A percentile compares a stretch with the other conserved stretches of the same genome.
phyloP scores from a whole-genome alignment of 2,888 invertebrate genomes.

The Hemistola chrysoprasaria region DNA sequence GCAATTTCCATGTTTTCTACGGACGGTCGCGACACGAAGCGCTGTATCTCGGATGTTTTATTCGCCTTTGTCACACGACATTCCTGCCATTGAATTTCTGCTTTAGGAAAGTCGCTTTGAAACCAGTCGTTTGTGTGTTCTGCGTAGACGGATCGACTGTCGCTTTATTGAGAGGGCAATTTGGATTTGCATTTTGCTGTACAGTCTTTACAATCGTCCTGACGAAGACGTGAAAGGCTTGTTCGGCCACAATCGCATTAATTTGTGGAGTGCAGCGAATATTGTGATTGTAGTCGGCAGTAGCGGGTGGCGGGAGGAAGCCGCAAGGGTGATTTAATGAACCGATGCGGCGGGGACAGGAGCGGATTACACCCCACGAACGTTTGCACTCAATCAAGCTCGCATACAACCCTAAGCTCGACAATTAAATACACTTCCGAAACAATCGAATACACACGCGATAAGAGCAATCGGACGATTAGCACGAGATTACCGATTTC shows the following conservation, averaged over 20 bases:
- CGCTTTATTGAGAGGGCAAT: constrained; percentile 23
- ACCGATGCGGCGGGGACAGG: constrained; percentile 74
- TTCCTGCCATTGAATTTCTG: constrained; percentile 21
- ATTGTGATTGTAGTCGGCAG: constrained; percentile 46
- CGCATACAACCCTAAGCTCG: constrained; percentile 76
- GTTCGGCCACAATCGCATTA: constrained; percentile 73
- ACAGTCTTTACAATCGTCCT: constrained; percentile 31
- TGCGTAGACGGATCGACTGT: constrained; percentile 24
- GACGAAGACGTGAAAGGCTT: constrained; percentile 43
- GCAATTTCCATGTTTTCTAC: constrained; percentile 19
- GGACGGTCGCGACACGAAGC: constrained; percentile 7
- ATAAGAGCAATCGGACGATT: constrained; percentile 68
- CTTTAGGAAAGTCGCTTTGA: constrained; percentile 26
- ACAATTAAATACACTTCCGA: constrained; percentile 77
- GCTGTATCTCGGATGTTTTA: constrained; percentile 17
- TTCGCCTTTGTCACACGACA: constrained; percentile 22
- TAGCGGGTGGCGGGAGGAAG: constrained; percentile 34
- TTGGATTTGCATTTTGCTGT: constrained; percentile 17
- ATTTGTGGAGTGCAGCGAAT: constrained; percentile 71
- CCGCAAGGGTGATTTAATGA: constrained; percentile 73
- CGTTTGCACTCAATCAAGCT: constrained; percentile 80
- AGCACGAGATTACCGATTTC: constrained; percentile 40
- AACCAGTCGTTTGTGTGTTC: constrained; percentile 29
- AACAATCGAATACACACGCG: constrained; percentile 71
- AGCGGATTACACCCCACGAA: constrained; percentile 76